Evolutionary conservation across 2,797 vertebrate species (phyloP).

Genomic region (Cyclopterus lumpus): DNA sequence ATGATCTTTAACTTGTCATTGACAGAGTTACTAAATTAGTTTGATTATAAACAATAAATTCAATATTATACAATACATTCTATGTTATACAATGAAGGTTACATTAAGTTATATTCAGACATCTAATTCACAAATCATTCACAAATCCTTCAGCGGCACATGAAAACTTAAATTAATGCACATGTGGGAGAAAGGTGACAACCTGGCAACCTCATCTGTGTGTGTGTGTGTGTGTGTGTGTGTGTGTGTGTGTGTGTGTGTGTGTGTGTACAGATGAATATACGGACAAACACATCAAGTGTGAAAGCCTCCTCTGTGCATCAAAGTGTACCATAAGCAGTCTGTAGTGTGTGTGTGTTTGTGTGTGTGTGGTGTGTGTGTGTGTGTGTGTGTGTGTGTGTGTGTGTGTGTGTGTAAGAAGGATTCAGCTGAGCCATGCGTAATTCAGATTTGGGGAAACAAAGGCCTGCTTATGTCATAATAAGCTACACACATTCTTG

Average conservation of each 20-base stretch:
- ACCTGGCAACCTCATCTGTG: neutral
- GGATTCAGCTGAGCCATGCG: constrained; percentile 69
- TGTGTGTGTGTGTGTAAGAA: constrained; percentile 29
- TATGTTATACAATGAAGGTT: too few species aligned
- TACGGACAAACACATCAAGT: neutral
- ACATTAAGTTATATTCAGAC: too few species aligned
- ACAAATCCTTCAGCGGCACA: neutral
- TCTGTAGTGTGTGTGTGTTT: neutral
- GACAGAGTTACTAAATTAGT: too few species aligned
- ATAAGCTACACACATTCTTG: constrained; percentile 68
- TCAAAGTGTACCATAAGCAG: constrained; percentile 51
- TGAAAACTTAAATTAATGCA: constrained; percentile 5
- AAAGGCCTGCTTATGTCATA: constrained; percentile 76
- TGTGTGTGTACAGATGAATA: neutral
- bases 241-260: neutral
- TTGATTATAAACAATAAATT: too few species aligned
- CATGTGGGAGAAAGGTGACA: constrained; percentile 3
- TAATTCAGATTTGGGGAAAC: constrained; percentile 76
- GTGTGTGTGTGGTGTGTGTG: constrained; percentile 13
- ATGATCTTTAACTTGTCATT: too few species aligned
- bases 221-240: neutral
- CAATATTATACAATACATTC: too few species aligned
- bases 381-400: constrained; percentile 8
- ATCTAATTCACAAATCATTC: neutral
- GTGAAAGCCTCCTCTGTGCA: constrained; percentile 54